Conservation (phyloP, 2,113 vertebrate species). For the Toxotes jaculatrix region DNA sequence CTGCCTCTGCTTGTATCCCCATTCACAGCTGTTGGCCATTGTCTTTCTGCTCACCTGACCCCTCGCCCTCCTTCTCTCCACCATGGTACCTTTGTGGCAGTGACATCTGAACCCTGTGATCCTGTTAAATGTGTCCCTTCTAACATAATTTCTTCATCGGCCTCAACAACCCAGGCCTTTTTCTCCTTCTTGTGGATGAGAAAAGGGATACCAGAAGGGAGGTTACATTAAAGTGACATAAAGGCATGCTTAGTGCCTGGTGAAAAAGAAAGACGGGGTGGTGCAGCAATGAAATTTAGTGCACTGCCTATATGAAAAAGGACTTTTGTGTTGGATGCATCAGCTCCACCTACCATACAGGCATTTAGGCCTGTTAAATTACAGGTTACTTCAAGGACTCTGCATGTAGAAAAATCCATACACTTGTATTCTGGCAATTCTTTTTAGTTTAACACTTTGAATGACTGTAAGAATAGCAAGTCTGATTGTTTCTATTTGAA, state of each 20-base stretch:
- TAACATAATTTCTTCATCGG: constrained; percentile 70
- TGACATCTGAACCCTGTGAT: constrained; percentile 81
- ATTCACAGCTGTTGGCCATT: constrained; percentile 75
- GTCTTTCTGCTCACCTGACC: constrained; percentile 70
- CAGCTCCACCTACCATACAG: neutral
- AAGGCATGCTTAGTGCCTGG: constrained; percentile 40
- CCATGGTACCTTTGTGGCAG: constrained; percentile 71
- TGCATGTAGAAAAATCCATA: neutral
- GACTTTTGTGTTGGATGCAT: constrained; percentile 6
- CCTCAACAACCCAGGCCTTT: constrained; percentile 59
- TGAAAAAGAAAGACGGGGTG: constrained; percentile 16
- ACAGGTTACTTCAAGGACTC: neutral
- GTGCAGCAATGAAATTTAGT: constrained; percentile 18
- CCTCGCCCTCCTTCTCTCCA: constrained; percentile 63
- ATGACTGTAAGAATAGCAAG: neutral
- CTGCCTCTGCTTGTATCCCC: constrained; percentile 72
- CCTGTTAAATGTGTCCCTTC: constrained; percentile 73
- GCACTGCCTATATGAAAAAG: constrained; percentile 6
- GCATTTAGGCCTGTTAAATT: constrained; percentile 23
- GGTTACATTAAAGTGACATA: constrained; percentile 29
- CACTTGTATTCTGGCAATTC: neutral
- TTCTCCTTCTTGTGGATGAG: constrained; percentile 29
- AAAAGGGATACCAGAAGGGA: constrained; percentile 45
- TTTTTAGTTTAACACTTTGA: neutral
- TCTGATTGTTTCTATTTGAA: neutral